These are phyloP conservation scores for Paramormyrops hopkinsi DNA, from an alignment of 2,797 vertebrate species.

Conservation along the genomic window DNA sequence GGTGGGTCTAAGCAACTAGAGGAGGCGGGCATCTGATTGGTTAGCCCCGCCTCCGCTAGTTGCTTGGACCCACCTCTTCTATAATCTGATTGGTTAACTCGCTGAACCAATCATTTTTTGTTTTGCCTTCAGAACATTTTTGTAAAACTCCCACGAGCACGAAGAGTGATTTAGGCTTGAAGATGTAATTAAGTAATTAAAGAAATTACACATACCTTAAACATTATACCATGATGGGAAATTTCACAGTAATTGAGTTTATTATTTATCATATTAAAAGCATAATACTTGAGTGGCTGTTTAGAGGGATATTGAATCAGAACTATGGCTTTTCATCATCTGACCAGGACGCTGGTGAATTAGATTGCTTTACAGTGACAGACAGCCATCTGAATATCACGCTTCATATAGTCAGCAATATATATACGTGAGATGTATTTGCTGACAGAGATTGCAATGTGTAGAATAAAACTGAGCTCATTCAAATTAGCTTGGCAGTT, in stretches of 20 bases:
- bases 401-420: neutral
- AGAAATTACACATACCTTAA: neutral
- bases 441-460: neutral
- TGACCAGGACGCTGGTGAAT: neutral
- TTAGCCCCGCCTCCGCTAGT: no score
- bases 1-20: no score
- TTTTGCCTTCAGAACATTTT: no score
- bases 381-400: neutral
- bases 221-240: neutral
- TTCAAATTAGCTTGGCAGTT: conserved; percentile 18
- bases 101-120: no score
- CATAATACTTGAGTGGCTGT: neutral
- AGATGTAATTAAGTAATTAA: neutral
- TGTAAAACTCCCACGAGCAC: no score
- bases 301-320: neutral
- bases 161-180: neutral
- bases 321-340: neutral
- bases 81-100: no score
- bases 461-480: neutral
- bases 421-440: neutral
- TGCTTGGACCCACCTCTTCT: no score
- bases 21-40: no score
- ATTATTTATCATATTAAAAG: neutral
- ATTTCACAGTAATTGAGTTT: neutral
- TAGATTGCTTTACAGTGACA: neutral